phyloP scores from a whole-genome alignment of 1,140 invertebrate species.

The Trigoniulus corallinus region DNA sequence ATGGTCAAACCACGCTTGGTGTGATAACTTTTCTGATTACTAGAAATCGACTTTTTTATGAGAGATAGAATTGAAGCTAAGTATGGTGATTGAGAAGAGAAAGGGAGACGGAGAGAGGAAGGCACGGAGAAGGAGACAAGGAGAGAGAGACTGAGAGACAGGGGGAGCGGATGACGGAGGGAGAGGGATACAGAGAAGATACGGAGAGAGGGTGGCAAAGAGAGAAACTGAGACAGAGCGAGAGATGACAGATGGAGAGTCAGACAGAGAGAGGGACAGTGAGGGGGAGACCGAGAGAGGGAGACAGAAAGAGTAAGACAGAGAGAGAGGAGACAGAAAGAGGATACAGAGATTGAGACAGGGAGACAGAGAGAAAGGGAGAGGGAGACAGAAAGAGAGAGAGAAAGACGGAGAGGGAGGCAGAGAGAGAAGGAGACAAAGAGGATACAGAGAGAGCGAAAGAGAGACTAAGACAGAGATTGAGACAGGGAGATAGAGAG shows the following conservation, averaged over 20 bases:
- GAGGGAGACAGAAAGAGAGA: too few relatives aligned
- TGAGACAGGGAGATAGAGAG: too few relatives aligned
- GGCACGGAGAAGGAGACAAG: constrained; percentile 1
- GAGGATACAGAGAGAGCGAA: constrained; percentile 7
- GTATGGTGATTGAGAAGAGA: too few relatives aligned
- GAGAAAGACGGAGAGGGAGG: too few relatives aligned
- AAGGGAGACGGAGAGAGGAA: constrained; percentile 4
- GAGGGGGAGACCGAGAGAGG: too few relatives aligned
- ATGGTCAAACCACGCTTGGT: too few relatives aligned
- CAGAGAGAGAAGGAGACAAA: not conserved
- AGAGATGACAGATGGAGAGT: constrained; percentile 9
- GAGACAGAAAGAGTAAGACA: constrained; percentile 12
- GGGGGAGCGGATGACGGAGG: not conserved
- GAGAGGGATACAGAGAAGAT: constrained; percentile 8
- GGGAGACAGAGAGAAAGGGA: too few relatives aligned
- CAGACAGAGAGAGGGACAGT: constrained; percentile 13
- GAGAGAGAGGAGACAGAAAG: constrained; percentile 4
- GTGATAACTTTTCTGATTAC: too few relatives aligned
- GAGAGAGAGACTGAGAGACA: not conserved
- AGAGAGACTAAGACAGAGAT: constrained; percentile 7
- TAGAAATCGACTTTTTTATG: too few relatives aligned
- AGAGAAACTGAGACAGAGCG: constrained; percentile 1
- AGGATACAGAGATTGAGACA: constrained; percentile 2
- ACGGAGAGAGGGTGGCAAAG: constrained; percentile 5
- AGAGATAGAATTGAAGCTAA: too few relatives aligned